Conservation (phyloP, 2,888 invertebrate genomes). For the Tigriopus californicus region DNA sequence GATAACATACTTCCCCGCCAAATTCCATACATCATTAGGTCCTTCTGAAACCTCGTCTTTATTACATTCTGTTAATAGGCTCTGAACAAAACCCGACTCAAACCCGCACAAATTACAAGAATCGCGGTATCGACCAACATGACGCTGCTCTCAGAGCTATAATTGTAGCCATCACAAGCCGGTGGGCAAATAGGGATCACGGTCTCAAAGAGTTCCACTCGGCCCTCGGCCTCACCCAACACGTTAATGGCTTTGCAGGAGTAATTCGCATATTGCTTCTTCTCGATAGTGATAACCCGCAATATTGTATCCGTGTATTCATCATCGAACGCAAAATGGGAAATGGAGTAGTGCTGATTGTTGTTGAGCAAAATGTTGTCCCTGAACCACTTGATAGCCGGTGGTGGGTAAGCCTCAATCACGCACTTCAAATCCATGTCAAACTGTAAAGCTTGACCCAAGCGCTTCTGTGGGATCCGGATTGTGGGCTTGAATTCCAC, state of each 20-base stretch:
- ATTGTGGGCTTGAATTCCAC: slow-evolving; percentile 29
- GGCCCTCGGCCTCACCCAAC: slow-evolving; percentile 56
- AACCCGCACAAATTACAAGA: not conserved
- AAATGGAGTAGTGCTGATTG: slow-evolving; percentile 76
- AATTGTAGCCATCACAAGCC: slow-evolving; percentile 48
- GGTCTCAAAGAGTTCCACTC: slow-evolving; percentile 44
- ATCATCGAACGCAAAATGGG: slow-evolving; percentile 75
- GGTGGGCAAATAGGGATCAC: slow-evolving; percentile 82
- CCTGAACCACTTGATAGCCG: slow-evolving; percentile 76
- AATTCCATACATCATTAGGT: too few relatives aligned
- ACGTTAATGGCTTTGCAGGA: slow-evolving; percentile 74
- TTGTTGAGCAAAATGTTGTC: slow-evolving; percentile 56
- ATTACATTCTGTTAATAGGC: too few relatives aligned
- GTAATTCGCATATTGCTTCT: slow-evolving; percentile 50
- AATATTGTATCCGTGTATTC: slow-evolving; percentile 79
- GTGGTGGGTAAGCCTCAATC: slow-evolving; percentile 82
- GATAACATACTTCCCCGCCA: too few relatives aligned
- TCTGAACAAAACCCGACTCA: too few relatives aligned
- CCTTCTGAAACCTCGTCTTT: too few relatives aligned
- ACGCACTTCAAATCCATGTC: slow-evolving; percentile 89
- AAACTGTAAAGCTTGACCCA: slow-evolving; percentile 73
- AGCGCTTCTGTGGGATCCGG: slow-evolving; percentile 38
- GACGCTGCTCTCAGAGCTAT: slow-evolving; percentile 8
- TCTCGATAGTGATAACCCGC: slow-evolving; percentile 73
- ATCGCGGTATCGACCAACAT: not conserved